Percentiles rank a stretch among this genome's conserved stretches.
Conservation (phyloP, 64 coral and sea anemone genomes). For the Pachyseris speciosa region DNA sequence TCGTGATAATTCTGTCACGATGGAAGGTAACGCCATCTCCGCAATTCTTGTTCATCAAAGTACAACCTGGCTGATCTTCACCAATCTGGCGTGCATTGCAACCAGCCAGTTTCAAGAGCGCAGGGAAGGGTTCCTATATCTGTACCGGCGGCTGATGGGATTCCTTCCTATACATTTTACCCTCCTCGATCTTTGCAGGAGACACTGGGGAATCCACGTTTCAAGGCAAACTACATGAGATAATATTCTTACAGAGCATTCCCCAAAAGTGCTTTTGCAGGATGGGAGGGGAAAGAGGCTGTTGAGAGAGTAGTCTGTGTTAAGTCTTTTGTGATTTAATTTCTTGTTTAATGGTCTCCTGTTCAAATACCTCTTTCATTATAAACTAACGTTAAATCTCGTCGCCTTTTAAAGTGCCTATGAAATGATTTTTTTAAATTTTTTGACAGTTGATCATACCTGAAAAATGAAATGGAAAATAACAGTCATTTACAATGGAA, state of each 20-base stretch:
- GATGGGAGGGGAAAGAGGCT: too few relatives aligned
- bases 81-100: background rate
- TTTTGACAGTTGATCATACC: too few relatives aligned
- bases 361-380: too few relatives aligned
- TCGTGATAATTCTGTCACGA: slow-evolving; percentile 52
- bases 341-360: too few relatives aligned
- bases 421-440: too few relatives aligned
- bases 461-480: too few relatives aligned
- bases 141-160: background rate
- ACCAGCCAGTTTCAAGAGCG: slow-evolving; percentile 27
- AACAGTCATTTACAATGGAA: too few relatives aligned
- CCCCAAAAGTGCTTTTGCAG: too few relatives aligned
- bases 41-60: background rate
- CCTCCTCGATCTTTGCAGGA: background rate
- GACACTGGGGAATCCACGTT: background rate
- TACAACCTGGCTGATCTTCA: slow-evolving; percentile 62
- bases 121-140: background rate
- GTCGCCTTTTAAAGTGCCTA: too few relatives aligned
- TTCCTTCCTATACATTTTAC: background rate
- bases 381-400: too few relatives aligned
- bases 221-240: slow-evolving; percentile 1
- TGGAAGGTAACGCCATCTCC: slow-evolving; percentile 54
- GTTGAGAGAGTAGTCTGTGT: too few relatives aligned
- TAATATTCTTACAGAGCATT: background rate
- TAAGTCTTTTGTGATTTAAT: too few relatives aligned